These are phyloP conservation scores for Distichodus sexfasciatus DNA, from an alignment of 2,797 vertebrate genomes.

Conservation along the genomic window DNA sequence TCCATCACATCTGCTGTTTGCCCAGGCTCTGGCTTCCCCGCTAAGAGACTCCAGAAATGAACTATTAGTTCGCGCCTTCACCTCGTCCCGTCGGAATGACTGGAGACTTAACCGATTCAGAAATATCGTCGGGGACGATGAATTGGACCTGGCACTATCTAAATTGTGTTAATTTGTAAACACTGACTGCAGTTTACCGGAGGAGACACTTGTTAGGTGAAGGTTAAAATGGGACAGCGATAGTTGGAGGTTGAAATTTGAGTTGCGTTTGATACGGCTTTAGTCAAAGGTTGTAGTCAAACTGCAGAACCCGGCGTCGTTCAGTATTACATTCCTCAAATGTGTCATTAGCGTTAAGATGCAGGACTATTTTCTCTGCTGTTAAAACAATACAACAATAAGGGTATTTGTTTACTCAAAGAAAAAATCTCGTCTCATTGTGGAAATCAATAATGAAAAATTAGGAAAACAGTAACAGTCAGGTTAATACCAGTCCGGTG, in stretches of 20 bases:
- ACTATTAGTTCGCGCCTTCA: slow-evolving; percentile 54
- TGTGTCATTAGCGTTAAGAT: too few relatives aligned
- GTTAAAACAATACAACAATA: too few relatives aligned
- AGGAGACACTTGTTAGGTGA: slow-evolving; percentile 44
- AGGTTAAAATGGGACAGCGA: slow-evolving; percentile 42
- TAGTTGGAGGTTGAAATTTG: background rate
- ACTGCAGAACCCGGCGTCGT: background rate
- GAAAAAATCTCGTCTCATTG: too few relatives aligned
- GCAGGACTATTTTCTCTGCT: too few relatives aligned
- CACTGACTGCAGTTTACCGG: slow-evolving; percentile 53
- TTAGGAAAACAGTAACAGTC: slow-evolving; percentile 61
- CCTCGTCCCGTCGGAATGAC: slow-evolving; percentile 48
- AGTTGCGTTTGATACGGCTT: background rate
- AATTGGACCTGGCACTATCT: slow-evolving; percentile 73
- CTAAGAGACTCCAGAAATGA: slow-evolving; percentile 62
- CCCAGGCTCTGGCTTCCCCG: slow-evolving; percentile 47
- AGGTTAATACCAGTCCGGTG: slow-evolving; percentile 68
- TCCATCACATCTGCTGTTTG: slow-evolving; percentile 55
- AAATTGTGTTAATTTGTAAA: slow-evolving; percentile 70
- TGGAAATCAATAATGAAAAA: slow-evolving; percentile 63
- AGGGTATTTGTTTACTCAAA: slow-evolving; percentile 15
- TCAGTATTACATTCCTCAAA: too few relatives aligned
- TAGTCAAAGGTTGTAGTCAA: background rate
- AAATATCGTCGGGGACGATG: slow-evolving; percentile 57
- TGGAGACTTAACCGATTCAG: slow-evolving; percentile 61